A percentile compares a stretch with the other conserved stretches of the same genome.
Conservation (phyloP, 2,113 vertebrate genomes). For the Cariama cristata region DNA sequence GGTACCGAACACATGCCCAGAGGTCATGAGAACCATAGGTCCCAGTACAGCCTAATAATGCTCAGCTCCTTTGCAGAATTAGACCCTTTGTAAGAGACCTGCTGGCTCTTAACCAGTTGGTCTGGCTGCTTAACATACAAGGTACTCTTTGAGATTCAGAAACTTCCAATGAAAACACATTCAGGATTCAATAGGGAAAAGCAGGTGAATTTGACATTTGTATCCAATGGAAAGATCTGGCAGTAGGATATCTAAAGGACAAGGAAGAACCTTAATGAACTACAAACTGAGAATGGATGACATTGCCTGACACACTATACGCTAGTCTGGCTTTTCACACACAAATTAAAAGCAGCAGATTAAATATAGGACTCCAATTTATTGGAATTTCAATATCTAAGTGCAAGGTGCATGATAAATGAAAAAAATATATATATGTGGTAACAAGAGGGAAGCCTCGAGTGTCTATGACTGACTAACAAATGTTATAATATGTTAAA, state of each 20-base stretch:
- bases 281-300: background rate
- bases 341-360: background rate
- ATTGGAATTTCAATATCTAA: background rate
- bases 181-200: background rate
- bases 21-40: background rate
- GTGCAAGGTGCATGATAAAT: background rate
- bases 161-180: background rate
- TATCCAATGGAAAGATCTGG: background rate
- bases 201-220: background rate
- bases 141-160: background rate
- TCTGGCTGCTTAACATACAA: background rate
- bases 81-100: background rate
- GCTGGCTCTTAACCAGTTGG: background rate
- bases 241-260: background rate
- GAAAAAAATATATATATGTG: background rate
- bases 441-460: background rate
- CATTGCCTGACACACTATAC: background rate
- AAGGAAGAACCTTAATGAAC: background rate
- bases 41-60: background rate
- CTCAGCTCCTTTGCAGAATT: background rate
- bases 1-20: background rate
- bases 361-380: background rate
- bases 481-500: too few species aligned
- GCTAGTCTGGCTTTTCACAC: background rate
- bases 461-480: background rate